Conservation (phyloP, 1,140 invertebrate species). For the Akabosia matsudoensis region DNA sequence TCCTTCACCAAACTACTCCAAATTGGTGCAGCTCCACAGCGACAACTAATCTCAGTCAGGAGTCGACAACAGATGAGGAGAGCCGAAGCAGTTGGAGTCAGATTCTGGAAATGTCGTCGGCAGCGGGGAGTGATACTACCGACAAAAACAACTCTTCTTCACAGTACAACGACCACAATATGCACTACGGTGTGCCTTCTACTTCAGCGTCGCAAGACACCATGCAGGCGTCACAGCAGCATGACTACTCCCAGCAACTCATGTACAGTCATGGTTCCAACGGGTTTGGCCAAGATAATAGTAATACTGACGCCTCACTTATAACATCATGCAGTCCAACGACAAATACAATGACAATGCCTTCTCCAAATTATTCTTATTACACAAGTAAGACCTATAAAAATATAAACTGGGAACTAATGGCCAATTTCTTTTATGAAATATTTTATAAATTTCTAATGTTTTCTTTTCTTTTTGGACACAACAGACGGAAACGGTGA, state of each 20-base stretch:
- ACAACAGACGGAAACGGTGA: slow-evolving; percentile 56
- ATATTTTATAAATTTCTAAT: neutral
- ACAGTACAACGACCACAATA: slow-evolving; percentile 11
- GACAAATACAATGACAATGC: slow-evolving; percentile 15
- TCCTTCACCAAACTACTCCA: neutral
- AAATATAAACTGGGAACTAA: neutral
- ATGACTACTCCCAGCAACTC: neutral
- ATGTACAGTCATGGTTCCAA: neutral
- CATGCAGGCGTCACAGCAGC: neutral
- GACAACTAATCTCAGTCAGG: neutral
- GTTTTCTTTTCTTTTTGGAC: neutral
- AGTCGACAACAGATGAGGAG: neutral
- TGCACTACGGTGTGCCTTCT: slow-evolving; percentile 12
- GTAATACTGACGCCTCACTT: slow-evolving; percentile 17
- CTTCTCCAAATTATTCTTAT: slow-evolving; percentile 33
- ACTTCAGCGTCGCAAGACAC: neutral
- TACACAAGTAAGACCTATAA: slow-evolving; percentile 37
- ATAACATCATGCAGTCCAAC: slow-evolving; percentile 29
- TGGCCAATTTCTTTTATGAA: neutral
- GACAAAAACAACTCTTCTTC: slow-evolving; percentile 2
- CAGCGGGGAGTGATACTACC: neutral
- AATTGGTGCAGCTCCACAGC: neutral
- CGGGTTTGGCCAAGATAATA: slow-evolving; percentile 10
- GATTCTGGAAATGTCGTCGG: slow-evolving; percentile 2
- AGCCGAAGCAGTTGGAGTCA: slow-evolving; percentile 12